Base-by-base conservation (phyloP, 2,888 invertebrate genomes). In the Chironomus riparius region DNA sequence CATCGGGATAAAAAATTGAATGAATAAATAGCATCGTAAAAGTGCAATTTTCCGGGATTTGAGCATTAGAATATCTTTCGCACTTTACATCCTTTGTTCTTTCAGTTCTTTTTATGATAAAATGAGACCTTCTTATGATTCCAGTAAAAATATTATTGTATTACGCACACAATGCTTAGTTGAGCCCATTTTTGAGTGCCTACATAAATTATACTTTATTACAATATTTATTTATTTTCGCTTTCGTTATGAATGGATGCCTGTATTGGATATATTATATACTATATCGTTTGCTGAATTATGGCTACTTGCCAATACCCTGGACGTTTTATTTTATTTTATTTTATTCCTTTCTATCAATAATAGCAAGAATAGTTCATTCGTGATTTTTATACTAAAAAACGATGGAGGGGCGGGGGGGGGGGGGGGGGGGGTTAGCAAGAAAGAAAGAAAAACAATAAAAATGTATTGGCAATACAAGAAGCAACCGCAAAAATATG, bases 31-130 rank as follows among this genome's bases (percentile, higher is more conserved):
- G 48, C 47, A 74, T 74, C 61, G 74, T 74, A 74, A 74, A 74
- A 74, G 48, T 74, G 74, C 74, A 74, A 74, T 74, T 74, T 74
- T 74, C 74, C 74, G 48, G 68, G 74, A 68, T 74, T 74, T 74
- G 68, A 47, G 47, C 47, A 62, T 47, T 62, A 65, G 24, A 65
- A 24, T 62, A 47, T 24, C 6, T 18, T 68, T 68, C 12, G 18
- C 38, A 50, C 18, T 21, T 50, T 61, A 15, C 12, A 28, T 18
- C 62, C 10, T 15, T 28, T 38, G 38, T 38, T 38, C 10, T 38
- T 38, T 38, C 38, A 38, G 38, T 38, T 10, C 4, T 50, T 62
- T 62, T 28, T 47, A 38, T 47, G 47, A 73, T 15, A 24, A 65
- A 24, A 65, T 18, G 21, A 65, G 21, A 65, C 18, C 18, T 15